Evolutionary conservation across 2,113 vertebrate species (phyloP).

Genomic region (Rhinolophus sinicus): DNA sequence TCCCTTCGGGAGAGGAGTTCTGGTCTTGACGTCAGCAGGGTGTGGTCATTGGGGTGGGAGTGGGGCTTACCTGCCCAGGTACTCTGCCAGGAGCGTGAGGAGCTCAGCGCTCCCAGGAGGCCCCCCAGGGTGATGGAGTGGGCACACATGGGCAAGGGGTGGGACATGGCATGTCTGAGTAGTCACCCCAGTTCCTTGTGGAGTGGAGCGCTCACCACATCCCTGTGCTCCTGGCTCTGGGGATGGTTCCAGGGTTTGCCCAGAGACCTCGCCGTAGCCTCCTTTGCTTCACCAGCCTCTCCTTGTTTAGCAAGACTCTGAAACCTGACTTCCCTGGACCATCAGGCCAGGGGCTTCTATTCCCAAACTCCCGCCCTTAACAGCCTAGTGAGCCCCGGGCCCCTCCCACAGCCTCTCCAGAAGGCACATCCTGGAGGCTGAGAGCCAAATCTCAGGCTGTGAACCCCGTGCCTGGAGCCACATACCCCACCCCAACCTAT

Average conservation of each 20-base stretch:
- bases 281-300: neutral
- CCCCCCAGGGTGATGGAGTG: neutral
- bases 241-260: neutral
- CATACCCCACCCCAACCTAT: slow-evolving; percentile 68
- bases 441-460: slow-evolving; percentile 70
- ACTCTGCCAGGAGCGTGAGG: neutral
- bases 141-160: neutral
- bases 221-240: neutral
- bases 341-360: slow-evolving; percentile 70
- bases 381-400: slow-evolving; percentile 65
- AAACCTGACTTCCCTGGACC: slow-evolving; percentile 82
- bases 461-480: neutral
- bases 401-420: slow-evolving; percentile 76
- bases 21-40: slow-evolving; percentile 48
- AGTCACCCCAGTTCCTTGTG: neutral
- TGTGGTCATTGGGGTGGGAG: neutral
- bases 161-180: neutral
- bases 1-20: slow-evolving; percentile 80
- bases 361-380: slow-evolving; percentile 74
- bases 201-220: neutral
- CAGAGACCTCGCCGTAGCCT: neutral
- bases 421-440: slow-evolving; percentile 81
- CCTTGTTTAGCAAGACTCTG: slow-evolving; percentile 55
- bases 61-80: slow-evolving; percentile 32
- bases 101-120: neutral